phyloP scores from a whole-genome alignment of 2,888 invertebrate species.

The Drosophila formosana region DNA sequence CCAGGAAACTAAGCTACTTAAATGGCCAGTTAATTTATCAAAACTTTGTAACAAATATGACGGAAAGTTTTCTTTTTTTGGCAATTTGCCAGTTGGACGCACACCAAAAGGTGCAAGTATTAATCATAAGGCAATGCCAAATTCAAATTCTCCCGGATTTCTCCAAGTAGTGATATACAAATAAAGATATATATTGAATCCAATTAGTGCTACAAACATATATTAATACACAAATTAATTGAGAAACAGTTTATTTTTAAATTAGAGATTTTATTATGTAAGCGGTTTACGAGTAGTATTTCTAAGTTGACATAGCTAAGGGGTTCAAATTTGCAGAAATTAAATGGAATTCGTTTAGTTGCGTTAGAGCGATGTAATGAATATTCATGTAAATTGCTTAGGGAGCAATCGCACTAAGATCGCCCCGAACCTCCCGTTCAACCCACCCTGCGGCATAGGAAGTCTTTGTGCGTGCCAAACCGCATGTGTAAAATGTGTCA shows the following conservation, averaged over 20 bases:
- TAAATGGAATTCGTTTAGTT: conserved; percentile 8
- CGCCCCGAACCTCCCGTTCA: neutral
- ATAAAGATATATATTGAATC: too few species aligned
- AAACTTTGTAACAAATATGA: conserved; percentile 47
- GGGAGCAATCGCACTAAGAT: conserved; percentile 2
- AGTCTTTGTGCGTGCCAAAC: conserved; percentile 48
- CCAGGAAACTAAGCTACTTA: conserved; percentile 27
- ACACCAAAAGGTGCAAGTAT: conserved; percentile 37
- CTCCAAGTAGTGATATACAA: too few species aligned
- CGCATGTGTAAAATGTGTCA: conserved; percentile 76
- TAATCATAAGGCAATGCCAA: conserved; percentile 22
- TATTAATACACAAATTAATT: too few species aligned
- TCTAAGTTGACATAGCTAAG: neutral
- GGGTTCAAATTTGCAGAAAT: neutral
- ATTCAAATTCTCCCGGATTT: conserved; percentile 19
- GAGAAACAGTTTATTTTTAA: too few species aligned
- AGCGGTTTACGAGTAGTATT: neutral
- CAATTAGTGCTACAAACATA: too few species aligned
- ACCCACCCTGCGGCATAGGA: neutral
- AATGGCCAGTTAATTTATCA: conserved; percentile 60
- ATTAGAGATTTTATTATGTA: neutral
- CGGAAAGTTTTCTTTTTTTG: conserved; percentile 28
- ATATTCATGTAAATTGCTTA: conserved; percentile 25
- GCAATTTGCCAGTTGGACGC: conserved; percentile 71
- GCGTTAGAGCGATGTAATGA: conserved; percentile 20